These are phyloP conservation scores for Eupithecia subumbrata DNA, from an alignment of 2,888 invertebrate species.

Conservation along the genomic window DNA sequence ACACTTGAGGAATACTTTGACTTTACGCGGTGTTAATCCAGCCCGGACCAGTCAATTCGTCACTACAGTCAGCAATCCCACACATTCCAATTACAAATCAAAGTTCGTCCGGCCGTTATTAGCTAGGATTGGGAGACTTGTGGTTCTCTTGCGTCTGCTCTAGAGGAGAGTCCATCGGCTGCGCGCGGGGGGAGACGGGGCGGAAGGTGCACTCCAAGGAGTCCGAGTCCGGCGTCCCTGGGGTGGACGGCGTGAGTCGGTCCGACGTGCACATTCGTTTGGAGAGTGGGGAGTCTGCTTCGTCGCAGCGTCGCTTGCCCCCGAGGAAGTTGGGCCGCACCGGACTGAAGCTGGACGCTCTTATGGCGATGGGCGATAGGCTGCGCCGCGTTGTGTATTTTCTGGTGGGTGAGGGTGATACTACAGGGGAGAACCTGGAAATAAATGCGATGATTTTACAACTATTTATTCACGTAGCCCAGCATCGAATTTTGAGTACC, in stretches of 20 bases:
- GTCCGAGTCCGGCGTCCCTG: slow-evolving; percentile 77
- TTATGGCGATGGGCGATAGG: slow-evolving; percentile 93
- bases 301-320: slow-evolving; percentile 86
- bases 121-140: slow-evolving; percentile 75
- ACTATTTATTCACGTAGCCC: background rate
- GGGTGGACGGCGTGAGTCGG: slow-evolving; percentile 69
- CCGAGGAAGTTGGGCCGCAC: slow-evolving; percentile 81
- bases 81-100: slow-evolving; percentile 47
- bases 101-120: slow-evolving; percentile 54
- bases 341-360: slow-evolving; percentile 89
- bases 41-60: background rate
- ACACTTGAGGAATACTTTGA: background rate
- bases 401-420: slow-evolving; percentile 94
- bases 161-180: slow-evolving; percentile 62
- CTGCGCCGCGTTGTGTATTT: slow-evolving; percentile 93
- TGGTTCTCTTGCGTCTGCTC: slow-evolving; percentile 59
- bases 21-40: background rate
- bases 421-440: slow-evolving; percentile 81
- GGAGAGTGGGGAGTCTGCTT: slow-evolving; percentile 80
- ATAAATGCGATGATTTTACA: background rate
- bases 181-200: slow-evolving; percentile 75
- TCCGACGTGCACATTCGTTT: slow-evolving; percentile 74
- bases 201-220: slow-evolving; percentile 79
- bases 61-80: background rate
- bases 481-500: background rate